phyloP scores from a whole-genome alignment of 2,888 invertebrate species.

The Isotomurus palustris region DNA sequence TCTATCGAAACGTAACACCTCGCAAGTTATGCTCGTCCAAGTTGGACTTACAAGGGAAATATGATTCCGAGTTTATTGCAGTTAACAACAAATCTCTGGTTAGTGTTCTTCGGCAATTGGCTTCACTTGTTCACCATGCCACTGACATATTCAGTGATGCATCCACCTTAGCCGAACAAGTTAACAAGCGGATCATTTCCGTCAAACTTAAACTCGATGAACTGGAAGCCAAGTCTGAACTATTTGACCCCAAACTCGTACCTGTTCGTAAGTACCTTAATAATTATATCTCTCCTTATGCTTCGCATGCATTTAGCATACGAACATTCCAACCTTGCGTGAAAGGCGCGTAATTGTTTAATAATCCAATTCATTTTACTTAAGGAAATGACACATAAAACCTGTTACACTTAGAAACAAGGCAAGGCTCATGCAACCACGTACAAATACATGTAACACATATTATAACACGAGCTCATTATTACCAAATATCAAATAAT shows the following conservation, averaged over 20 bases:
- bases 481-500: too few species aligned
- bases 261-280: constrained; percentile 80
- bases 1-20: constrained; percentile 37
- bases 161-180: constrained; percentile 66
- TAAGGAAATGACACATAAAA: too few species aligned
- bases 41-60: constrained; percentile 40
- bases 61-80: constrained; percentile 65
- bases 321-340: too few species aligned
- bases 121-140: constrained; percentile 74
- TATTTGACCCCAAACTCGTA: constrained; percentile 80
- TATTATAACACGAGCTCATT: too few species aligned
- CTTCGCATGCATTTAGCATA: too few species aligned
- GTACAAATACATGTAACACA: too few species aligned
- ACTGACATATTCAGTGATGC: constrained; percentile 81
- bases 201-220: constrained; percentile 65
- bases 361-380: too few species aligned
- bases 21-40: constrained; percentile 35
- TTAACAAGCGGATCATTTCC: constrained; percentile 67
- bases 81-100: constrained; percentile 81
- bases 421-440: too few species aligned
- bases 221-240: constrained; percentile 66
- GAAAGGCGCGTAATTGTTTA: too few species aligned
- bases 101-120: constrained; percentile 77
- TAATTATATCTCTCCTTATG: not conserved
- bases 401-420: too few species aligned